Percentiles rank a stretch among this genome's conserved stretches.
These are phyloP conservation scores for Drosophila subsilvestris DNA, from an alignment of 2,888 invertebrate species.

Conservation along the genomic window DNA sequence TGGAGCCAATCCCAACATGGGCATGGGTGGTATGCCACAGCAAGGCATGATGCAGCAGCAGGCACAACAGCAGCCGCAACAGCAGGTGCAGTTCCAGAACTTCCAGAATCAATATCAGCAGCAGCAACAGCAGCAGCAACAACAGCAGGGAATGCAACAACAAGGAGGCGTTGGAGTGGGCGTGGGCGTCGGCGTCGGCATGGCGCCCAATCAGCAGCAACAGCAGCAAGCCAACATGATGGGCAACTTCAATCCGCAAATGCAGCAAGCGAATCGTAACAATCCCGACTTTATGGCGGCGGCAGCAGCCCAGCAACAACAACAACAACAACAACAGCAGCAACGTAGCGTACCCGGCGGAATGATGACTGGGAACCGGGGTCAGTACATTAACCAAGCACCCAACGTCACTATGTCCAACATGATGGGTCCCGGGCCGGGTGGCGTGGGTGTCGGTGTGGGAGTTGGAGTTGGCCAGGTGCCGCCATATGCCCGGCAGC, in stretches of 20 bases:
- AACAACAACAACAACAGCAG: constrained; percentile 64
- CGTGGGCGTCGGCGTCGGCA: constrained; percentile 66
- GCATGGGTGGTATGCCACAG: constrained; percentile 80
- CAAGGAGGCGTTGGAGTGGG: constrained; percentile 58
- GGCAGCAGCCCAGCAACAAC: constrained; percentile 73
- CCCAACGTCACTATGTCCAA: constrained; percentile 94
- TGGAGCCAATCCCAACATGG: constrained; percentile 75
- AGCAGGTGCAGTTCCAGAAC: constrained; percentile 86
- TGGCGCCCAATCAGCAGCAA: constrained; percentile 76
- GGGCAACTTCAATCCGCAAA: constrained; percentile 83
- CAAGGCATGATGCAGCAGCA: constrained; percentile 84
- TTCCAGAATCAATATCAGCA: constrained; percentile 85
- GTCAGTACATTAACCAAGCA: constrained; percentile 86
- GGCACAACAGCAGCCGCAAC: constrained; percentile 65
- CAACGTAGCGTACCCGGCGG: constrained; percentile 73
- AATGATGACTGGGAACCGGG: constrained; percentile 82
- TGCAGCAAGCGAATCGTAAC: constrained; percentile 81
- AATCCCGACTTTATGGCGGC: constrained; percentile 82
- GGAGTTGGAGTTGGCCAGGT: constrained; percentile 86
- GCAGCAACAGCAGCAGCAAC: constrained; percentile 83
- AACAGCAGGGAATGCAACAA: constrained; percentile 82
- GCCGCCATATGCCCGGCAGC: constrained; percentile 90
- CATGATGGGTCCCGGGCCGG: constrained; percentile 82
- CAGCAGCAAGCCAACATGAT: constrained; percentile 82
- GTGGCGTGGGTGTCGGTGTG: constrained; percentile 43